Base-by-base conservation (phyloP, 2,797 vertebrate species). In the Poecilia gillii region DNA sequence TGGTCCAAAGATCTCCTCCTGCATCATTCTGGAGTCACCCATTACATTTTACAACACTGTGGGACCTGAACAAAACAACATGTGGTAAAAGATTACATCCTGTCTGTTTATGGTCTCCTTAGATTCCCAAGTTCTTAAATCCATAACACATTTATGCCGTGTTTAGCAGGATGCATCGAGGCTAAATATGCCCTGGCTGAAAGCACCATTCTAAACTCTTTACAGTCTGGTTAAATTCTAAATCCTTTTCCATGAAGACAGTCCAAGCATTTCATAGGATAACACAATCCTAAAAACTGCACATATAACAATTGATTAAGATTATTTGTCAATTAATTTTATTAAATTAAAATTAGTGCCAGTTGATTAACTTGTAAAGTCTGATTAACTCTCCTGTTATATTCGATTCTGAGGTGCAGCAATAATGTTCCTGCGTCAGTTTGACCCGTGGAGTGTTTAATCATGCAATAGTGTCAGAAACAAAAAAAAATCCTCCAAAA, bases 1-100 rank as follows among this genome's bases (percentile, higher is more conserved):
- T 0, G 97, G 97, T 0, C 98, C 97, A 0, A 98, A 99, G 91
- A 98, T 97, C 87, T 98, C 97, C 89, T 98, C 97, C 90, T 96
- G 95, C 98, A 98, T 99, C 88, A 98, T 93, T 46, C 84, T 96
- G 0, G 97, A 94, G 28, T 94, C 90, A 0, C 93, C 90, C 0
- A 91, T 96, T 86, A 98, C 97, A 0, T 97, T 95, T 0, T 77
- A 94, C 55, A 99, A 87, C 85, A 99, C 93, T 0, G 97, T 99
- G 0, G 97, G 98, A 6, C 94, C 98, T 98, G 81, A 18, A 12
- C 7, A 72, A 28, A 81, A 9, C 3, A 76, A 47, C 31, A 25
- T 7, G 9, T 23, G 14, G 13, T 13, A 43, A 41, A 41, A 68
- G 39, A 41, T 23, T 18, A 20, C 47, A 49, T 49, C 16, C 47